Evolutionary conservation across 2,888 invertebrate genomes (phyloP), one percentile per base, ranked within the genome.

Genomic region (Protula sp.): DNA sequence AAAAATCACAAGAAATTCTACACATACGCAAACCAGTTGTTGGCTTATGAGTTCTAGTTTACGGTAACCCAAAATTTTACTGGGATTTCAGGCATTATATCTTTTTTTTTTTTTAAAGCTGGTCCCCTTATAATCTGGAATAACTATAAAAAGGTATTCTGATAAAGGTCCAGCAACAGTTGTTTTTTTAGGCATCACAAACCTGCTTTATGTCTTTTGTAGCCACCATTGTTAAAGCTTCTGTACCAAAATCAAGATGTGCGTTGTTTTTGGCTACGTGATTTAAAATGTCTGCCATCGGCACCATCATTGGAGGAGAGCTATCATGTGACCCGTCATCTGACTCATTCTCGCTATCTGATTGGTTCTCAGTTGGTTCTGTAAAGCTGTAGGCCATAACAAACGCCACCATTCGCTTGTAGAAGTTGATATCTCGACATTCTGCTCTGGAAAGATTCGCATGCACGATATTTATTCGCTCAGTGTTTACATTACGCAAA

Each of bases 351-450:
- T 70, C 71, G 3, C 67, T 70, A n/a, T 72, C 69, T 9, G 9
- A 14, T 53, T 5, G 5, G 9, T 28, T 22, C 26, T 30, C 54
- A 3, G 62, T 58, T 5, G 77, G 76, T 60, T 81, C 80, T n/a
- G 80, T 80, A 64, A 81, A 81, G 58, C 81, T 81, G 72, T 81
- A 81, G 1, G 80, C 77, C 80, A 81, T 80, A 22, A 81, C 74
- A 68, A 81, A 80, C 19, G 80, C 78, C 9, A 80, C 80, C 74
- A 79, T 78, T 63, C 71, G 69, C 68, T 78, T 79, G 71, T 76
- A 80, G 57, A 76, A 72, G 14, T 75, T 72, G n/a, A 80, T 45
- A 59, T 57, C 61, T 28, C 63, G 56, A 52, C 67, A 70, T 24
- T 57, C 54, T 2, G 58, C 30, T 2, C 67, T 67, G 57, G 9